Conservation (phyloP, 2,113 vertebrate genomes). For the Istiophorus platypterus region DNA sequence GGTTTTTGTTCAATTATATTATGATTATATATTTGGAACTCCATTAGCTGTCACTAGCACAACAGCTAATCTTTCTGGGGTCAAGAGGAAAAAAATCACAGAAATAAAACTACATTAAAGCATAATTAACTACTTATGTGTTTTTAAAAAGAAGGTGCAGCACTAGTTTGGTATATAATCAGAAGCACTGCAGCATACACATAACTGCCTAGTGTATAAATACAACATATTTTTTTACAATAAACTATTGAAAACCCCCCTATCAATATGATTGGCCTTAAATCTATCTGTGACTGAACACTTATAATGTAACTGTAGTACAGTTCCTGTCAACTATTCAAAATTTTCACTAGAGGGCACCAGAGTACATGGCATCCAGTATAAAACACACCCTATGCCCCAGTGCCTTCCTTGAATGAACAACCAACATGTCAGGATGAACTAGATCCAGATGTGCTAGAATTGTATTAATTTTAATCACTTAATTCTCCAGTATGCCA, state of each 20-base stretch:
- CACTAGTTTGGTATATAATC: not conserved
- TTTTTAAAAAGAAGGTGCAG: too few relatives aligned
- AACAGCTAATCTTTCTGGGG: not conserved
- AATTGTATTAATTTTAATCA: slow-evolving; percentile 10
- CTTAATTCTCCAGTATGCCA: slow-evolving; percentile 9
- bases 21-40: not conserved
- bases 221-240: not conserved
- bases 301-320: not conserved
- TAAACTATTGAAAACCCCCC: not conserved
- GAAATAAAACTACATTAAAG: not conserved
- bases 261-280: not conserved
- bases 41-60: not conserved
- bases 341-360: slow-evolving; percentile 73
- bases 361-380: slow-evolving; percentile 63
- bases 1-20: not conserved
- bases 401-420: not conserved
- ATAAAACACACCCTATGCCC: not conserved
- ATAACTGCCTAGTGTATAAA: not conserved
- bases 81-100: not conserved
- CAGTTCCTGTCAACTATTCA: not conserved
- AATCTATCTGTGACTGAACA: not conserved
- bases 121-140: not conserved
- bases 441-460: slow-evolving; percentile 61
- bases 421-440: slow-evolving; percentile 27
- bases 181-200: not conserved